Conservation (phyloP, 1,140 invertebrate genomes). For the Ooceraea biroi region DNA sequence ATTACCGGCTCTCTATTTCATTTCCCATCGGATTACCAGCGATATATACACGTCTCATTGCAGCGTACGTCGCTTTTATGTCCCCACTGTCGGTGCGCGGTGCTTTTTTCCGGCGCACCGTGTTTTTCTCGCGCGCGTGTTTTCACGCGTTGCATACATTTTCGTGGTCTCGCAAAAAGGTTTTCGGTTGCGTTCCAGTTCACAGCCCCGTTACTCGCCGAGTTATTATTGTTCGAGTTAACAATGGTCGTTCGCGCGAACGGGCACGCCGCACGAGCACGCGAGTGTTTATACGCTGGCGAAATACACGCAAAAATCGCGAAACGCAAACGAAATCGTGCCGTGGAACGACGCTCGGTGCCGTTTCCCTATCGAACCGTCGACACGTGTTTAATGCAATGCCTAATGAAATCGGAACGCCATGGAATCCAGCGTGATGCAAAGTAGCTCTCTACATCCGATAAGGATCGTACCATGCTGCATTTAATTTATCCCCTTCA, state of each 20-base stretch:
- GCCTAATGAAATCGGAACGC: too few relatives aligned
- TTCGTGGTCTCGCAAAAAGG: slow-evolving; percentile 26
- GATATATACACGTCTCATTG: slow-evolving; percentile 38
- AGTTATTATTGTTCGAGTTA: slow-evolving; percentile 35
- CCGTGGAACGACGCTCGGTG: not conserved
- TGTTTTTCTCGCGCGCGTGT: slow-evolving; percentile 23
- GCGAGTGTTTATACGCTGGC: too few relatives aligned
- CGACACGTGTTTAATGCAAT: not conserved
- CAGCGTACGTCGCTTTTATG: not conserved
- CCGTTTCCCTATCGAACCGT: too few relatives aligned
- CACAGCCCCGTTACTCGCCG: slow-evolving; percentile 14
- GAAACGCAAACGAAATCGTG: not conserved
- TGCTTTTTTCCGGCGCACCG: slow-evolving; percentile 2
- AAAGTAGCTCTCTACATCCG: too few relatives aligned
- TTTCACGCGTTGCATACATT: slow-evolving; percentile 37
- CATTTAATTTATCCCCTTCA: slow-evolving; percentile 29
- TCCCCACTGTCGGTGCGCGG: slow-evolving; percentile 19
- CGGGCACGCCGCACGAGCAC: not conserved
- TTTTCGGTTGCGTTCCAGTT: slow-evolving; percentile 1
- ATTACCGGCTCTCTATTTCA: slow-evolving; percentile 74
- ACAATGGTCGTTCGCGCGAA: not conserved
- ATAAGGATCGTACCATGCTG: too few relatives aligned
- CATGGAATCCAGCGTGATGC: too few relatives aligned
- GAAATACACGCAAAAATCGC: not conserved
- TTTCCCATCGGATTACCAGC: slow-evolving; percentile 67